Base-by-base conservation (phyloP, 2,113 vertebrate species). In the Macquaria ambigua region DNA sequence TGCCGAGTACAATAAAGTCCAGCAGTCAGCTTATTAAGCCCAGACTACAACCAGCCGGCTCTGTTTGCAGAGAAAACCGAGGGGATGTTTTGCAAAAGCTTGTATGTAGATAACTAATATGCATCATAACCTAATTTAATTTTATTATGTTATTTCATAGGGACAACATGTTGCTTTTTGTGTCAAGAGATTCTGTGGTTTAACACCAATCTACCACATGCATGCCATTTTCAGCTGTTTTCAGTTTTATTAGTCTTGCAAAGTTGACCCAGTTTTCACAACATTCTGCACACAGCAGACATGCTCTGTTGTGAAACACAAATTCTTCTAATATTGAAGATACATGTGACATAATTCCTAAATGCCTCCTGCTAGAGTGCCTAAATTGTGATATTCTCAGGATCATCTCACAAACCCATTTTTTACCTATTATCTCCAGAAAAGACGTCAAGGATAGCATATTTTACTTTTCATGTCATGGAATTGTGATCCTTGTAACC, bases 241-340 rank as follows among this genome's bases (percentile, higher is more conserved):
- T 50, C 28, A 12, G 10, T 59, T 71, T 18, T 25, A 37, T 43
- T 34, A 56, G 41, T 78, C 23, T 43, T 61, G 34, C 10, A 59
- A 50, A 74, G 31, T 21, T 83, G 75, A 74, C 39, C 75, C 20
- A n/a, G 23, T 83, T 83, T 67, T n/a, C 39, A 63, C 23, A 18
- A n/a, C 18, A 48, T 53, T 73, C 39, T 66, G 64, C 41, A 63
- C 55, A 55, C 41, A 62, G 39, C 62, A 67, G 48, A 63, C 62
- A 61, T 50, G 14, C 63, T 74, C 6, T 31, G 55, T 16, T 64
- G 46, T 63, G 43, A 55, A 63, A 71, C 21, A 69, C 25, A 48
- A 73, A 53, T 8, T 21, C 4, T n/a, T 73, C 4, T 20, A 37
- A 37, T 68, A 69, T 23, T 62, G 9, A 37, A n/a, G 16, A 61